These are phyloP conservation scores for Bombus haemorrhoidalis DNA, from an alignment of 1,140 invertebrate genomes.

Conservation along the genomic window DNA sequence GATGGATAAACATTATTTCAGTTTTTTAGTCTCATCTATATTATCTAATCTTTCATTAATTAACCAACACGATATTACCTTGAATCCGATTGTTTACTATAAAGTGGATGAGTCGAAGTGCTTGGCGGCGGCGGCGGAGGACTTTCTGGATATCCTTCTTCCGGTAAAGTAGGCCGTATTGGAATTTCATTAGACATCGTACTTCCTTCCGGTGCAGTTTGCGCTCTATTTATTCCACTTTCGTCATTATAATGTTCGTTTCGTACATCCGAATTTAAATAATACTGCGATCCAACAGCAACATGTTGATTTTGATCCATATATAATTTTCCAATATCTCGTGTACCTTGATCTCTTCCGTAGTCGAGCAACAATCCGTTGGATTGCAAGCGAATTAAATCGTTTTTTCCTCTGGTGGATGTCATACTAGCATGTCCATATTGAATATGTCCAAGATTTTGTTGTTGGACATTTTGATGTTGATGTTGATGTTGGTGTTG, in stretches of 20 bases:
- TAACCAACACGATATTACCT: constrained; percentile 61
- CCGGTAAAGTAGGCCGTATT: constrained; percentile 70
- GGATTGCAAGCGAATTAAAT: constrained; percentile 10
- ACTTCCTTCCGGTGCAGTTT: constrained; percentile 64
- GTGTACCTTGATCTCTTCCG: constrained; percentile 46
- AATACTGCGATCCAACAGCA: constrained; percentile 60
- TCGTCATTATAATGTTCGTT: constrained; percentile 71
- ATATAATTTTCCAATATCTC: constrained; percentile 66
- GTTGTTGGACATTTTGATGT: constrained; percentile 47
- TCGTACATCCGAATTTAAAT: constrained; percentile 65
- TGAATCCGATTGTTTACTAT: constrained; percentile 80
- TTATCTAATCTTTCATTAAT: neutral
- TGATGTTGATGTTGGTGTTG: neutral
- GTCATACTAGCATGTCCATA: constrained; percentile 42
- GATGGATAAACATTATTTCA: neutral
- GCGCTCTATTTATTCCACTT: constrained; percentile 57
- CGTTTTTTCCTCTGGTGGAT: constrained; percentile 15
- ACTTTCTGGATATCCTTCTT: constrained; percentile 81
- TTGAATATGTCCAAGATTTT: constrained; percentile 53
- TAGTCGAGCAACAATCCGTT: constrained; percentile 43
- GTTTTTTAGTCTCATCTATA: neutral
- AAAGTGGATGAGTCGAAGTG: constrained; percentile 88
- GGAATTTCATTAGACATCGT: constrained; percentile 40
- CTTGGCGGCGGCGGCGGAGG: constrained; percentile 89
- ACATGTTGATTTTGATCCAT: constrained; percentile 71